Percentiles rank a stretch among this genome's conserved stretches.
phyloP scores from a whole-genome alignment of 2,888 invertebrate genomes.

The Dysmachus trigonus region DNA sequence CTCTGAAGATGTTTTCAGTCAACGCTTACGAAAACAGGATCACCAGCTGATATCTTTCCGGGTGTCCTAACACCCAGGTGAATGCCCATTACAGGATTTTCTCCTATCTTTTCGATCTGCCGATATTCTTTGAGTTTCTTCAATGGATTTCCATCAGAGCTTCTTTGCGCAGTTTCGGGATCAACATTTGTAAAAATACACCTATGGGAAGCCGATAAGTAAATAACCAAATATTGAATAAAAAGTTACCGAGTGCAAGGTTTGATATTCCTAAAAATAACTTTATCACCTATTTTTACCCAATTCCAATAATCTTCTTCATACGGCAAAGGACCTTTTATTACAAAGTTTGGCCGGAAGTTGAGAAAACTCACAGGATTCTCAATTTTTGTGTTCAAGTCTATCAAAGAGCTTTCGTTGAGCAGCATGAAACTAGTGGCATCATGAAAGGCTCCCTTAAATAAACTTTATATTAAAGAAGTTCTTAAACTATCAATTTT shows the following conservation, averaged over 20 bases:
- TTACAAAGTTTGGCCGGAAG: slow-evolving; percentile 75
- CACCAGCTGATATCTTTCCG: slow-evolving; percentile 63
- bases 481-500: not conserved
- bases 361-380: slow-evolving; percentile 66
- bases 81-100: slow-evolving; percentile 65
- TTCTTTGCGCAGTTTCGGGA: slow-evolving; percentile 72
- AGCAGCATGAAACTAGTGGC: slow-evolving; percentile 72
- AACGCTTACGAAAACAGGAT: slow-evolving; percentile 63
- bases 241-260: slow-evolving; percentile 66
- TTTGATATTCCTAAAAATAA: slow-evolving; percentile 71
- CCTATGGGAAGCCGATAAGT: slow-evolving; percentile 59
- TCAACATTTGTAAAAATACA: slow-evolving; percentile 76
- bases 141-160: slow-evolving; percentile 70
- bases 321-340: slow-evolving; percentile 68
- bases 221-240: not conserved
- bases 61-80: slow-evolving; percentile 63
- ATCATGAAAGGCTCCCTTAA: slow-evolving; percentile 72
- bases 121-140: slow-evolving; percentile 70
- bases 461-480: slow-evolving; percentile 9
- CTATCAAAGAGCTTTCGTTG: slow-evolving; percentile 71
- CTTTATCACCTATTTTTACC: slow-evolving; percentile 71
- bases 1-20: not conserved
- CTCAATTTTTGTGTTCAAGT: slow-evolving; percentile 70
- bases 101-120: slow-evolving; percentile 59
- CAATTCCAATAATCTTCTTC: slow-evolving; percentile 76